Base-by-base conservation (phyloP, 64 coral and sea anemone species). In the Montipora foliosa region DNA sequence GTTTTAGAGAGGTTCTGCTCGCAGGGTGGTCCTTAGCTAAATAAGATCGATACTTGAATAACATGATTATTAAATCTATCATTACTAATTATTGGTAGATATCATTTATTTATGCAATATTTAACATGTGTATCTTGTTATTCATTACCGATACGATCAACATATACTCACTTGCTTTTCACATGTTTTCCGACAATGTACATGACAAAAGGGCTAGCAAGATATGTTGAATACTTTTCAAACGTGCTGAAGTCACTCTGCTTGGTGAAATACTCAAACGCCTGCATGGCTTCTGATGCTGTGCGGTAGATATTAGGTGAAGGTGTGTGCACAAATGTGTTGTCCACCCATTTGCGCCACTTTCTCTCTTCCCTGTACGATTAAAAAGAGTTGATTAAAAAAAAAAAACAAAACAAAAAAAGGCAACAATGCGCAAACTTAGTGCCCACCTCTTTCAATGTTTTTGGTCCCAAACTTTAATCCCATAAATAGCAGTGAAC, bases 261-360 rank as follows among this genome's bases (percentile, higher is more conserved):
- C 73, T 94, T 87, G 16, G 94, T 92, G 47, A 98, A 98, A 53
- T 98, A 96, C 62, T 98, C 92, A 76, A 95, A 98, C 76, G 97
- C 97, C 46, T 98, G 94, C 88, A 94, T 94, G 47, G 97, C 94
- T 67, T 98, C 97, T 2, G 87, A 83, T 80, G 94, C 52, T 75
- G 97, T 98, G 21, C 94, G 95, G 89, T 96, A 98, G 84, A 98
- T 98, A 47, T 98, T 98, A 51, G 97, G 97, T 46, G 97, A 98
- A 57, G 96, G 78, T 8, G 89, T 98, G 67, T 98, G 97, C 57
- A 98, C 91, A 92, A 98, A 98, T 10, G 87, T 88, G 17, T 90
- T 83, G 76, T 98, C 97, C 10, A 98, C 94, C 97, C 97, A 98
- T 67, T 91, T 96, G 48, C 97, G 46, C 97, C 97, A 98, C 44